Percentiles rank a stretch among this genome's conserved stretches.
Evolutionary conservation across 2,113 vertebrate species (phyloP).

Genomic region (Periophthalmodon schlosseri): DNA sequence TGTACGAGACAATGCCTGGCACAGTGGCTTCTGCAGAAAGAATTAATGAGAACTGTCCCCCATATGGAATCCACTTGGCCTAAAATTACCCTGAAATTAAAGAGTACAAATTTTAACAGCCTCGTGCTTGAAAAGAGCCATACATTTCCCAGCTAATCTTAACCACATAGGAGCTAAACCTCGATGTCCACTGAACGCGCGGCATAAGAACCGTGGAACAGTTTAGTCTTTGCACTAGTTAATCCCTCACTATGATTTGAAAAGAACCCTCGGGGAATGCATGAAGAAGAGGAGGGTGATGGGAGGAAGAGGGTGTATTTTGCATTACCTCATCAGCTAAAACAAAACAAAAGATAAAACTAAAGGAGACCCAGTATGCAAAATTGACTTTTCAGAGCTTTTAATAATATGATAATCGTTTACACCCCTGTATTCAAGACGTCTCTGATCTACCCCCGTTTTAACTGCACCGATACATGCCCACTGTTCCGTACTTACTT

Average conservation of each 20-base stretch:
- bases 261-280: slow-evolving; percentile 17
- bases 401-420: too few species aligned
- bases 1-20: background rate
- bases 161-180: slow-evolving; percentile 10
- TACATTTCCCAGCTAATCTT: slow-evolving; percentile 16
- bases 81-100: slow-evolving; percentile 15
- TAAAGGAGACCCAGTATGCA: too few species aligned
- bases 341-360: slow-evolving; percentile 23
- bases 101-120: background rate
- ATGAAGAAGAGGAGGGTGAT: background rate
- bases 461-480: too few species aligned
- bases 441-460: too few species aligned
- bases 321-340: slow-evolving; percentile 50
- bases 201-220: slow-evolving; percentile 16
- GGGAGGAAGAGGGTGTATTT: background rate
- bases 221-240: slow-evolving; percentile 17
- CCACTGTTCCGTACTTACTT: too few species aligned
- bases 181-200: background rate
- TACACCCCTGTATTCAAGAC: too few species aligned
- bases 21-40: background rate
- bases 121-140: background rate
- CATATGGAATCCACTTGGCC: background rate
- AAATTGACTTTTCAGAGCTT: too few species aligned
- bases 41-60: slow-evolving; percentile 7
- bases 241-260: slow-evolving; percentile 24